A percentile compares a stretch with the other conserved stretches of the same genome.
These are phyloP conservation scores for Rousettus leschenaultii DNA, from an alignment of 2,113 vertebrate species.

Conservation along the genomic window DNA sequence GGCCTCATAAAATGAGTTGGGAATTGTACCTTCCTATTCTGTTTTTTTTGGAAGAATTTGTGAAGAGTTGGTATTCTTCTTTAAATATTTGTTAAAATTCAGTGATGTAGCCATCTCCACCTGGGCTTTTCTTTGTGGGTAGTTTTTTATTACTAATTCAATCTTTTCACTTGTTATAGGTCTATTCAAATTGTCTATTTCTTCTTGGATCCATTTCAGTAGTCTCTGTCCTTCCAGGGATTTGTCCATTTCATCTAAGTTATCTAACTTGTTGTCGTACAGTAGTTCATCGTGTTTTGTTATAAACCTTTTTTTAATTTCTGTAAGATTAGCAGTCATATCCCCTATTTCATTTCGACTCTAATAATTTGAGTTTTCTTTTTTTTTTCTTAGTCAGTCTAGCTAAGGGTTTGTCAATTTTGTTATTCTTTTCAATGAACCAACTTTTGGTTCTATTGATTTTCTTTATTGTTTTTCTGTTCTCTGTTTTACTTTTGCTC, in stretches of 20 bases:
- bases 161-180: background rate
- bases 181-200: background rate
- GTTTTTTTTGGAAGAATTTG: background rate
- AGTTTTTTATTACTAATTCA: background rate
- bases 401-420: background rate
- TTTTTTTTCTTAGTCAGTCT: background rate
- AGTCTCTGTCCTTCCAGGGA: background rate
- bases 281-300: background rate
- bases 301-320: background rate
- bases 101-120: background rate
- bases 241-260: background rate
- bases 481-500: background rate
- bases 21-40: background rate
- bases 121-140: background rate
- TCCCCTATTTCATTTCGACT: background rate
- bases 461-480: background rate
- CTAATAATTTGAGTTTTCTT: background rate
- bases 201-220: background rate
- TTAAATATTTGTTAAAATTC: slow-evolving; percentile 24
- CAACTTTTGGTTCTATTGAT: background rate
- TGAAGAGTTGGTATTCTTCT: background rate
- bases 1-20: background rate
- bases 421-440: background rate
- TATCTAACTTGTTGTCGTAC: background rate
- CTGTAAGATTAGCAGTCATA: background rate